These are phyloP conservation scores for Strigamia transsilvanica DNA, from an alignment of 2,888 invertebrate species.

Conservation along the genomic window DNA sequence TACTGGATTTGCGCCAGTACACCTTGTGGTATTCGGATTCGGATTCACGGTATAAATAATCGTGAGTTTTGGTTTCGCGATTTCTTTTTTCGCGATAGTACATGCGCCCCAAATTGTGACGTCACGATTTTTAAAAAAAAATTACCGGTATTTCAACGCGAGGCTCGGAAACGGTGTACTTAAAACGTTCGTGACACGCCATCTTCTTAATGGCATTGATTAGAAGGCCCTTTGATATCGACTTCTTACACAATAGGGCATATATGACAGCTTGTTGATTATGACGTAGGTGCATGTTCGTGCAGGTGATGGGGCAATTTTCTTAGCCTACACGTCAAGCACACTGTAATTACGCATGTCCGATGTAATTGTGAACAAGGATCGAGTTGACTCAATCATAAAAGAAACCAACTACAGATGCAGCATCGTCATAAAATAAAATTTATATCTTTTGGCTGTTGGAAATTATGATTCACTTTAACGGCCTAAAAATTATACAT, in stretches of 20 bases:
- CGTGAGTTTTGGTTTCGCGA: too few species aligned
- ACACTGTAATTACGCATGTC: constrained; percentile 36
- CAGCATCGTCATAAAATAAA: constrained; percentile 24
- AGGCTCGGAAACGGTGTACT: not conserved
- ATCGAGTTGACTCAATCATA: constrained; percentile 32
- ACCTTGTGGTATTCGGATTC: too few species aligned
- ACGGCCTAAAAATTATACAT: constrained; percentile 11
- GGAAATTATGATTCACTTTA: constrained; percentile 2
- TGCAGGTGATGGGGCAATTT: constrained; percentile 41
- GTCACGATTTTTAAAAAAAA: not conserved
- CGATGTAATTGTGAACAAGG: constrained; percentile 39
- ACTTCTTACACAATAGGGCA: not conserved
- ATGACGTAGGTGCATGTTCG: not conserved
- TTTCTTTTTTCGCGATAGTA: too few species aligned
- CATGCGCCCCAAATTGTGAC: too few species aligned
- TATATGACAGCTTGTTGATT: constrained; percentile 28
- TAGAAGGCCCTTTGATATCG: constrained; percentile 25
- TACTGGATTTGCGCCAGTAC: too few species aligned
- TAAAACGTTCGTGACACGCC: constrained; percentile 16
- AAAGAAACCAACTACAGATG: constrained; percentile 13
- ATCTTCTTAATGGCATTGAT: constrained; percentile 26
- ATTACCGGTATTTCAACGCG: not conserved
- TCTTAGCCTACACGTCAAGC: constrained; percentile 24
- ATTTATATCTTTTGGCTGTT: constrained; percentile 12
- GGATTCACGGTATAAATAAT: too few species aligned